Base-by-base conservation (phyloP, 2,113 vertebrate genomes). In the Zosterops lateralis region DNA sequence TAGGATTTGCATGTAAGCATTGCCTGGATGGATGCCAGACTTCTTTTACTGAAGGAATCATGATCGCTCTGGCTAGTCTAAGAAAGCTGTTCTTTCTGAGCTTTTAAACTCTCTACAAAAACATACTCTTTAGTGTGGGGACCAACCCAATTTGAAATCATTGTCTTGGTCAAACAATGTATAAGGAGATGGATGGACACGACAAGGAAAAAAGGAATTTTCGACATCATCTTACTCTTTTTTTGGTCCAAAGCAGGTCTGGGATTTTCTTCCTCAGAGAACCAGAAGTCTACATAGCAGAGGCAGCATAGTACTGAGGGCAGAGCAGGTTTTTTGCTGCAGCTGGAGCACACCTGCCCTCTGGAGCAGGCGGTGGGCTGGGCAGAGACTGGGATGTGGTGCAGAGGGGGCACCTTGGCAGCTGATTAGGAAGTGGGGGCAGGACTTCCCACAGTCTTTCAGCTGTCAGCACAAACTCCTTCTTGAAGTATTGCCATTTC, bases 301-400 rank as follows among this genome's bases (percentile, higher is more conserved):
- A 75, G 53, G 26, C 81, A 36, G 19, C 4, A 2, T 7, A 44
- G 21, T 36, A 9, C 9, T 2, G 4, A 0, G 1, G n/a, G 9
- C 70, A 53, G 42, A 66, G 42, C 6, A 38, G 19, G 28, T 22
- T 68, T 73, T 54, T 77, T 21, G 6, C 50, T 24, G 50, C 19
- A 44, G 3, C 6, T 8, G 44, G 67, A 54, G 44, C 50, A 18
- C 32, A 22, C 2, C 14, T 44, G 18, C 28, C 22, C 14, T 53
- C 18, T n/a, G 12, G 12, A 36, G 24, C 29, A 34, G 29, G n/a
- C 0, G 0, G 24, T 0, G 1, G 15, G 19, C 4, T 17, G 2
- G 1, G 2, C 45, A n/a, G 38, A 0, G 1, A 4, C 4, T n/a
- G 50, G 42, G 21, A 26, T 42, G 17, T 9, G 14, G 0, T 2